A percentile compares a stretch with the other conserved stretches of the same genome.
Conservation (phyloP, 2,113 vertebrate genomes). For the Pao palembangensis region DNA sequence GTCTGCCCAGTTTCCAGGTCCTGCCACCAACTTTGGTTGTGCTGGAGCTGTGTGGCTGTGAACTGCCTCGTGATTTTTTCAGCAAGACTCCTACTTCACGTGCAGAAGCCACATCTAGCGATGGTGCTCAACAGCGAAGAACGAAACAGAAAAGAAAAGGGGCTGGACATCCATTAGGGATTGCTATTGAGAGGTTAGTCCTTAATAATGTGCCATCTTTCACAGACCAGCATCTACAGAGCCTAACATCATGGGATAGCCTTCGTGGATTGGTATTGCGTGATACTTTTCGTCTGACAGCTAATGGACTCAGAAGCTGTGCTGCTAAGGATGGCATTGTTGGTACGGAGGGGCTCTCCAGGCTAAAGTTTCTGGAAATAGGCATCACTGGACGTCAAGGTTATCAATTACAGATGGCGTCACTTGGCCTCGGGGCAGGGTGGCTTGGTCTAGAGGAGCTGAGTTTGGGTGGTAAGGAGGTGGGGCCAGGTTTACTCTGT, state of each 20-base stretch:
- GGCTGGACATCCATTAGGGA: constrained; percentile 18
- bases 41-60: constrained; percentile 73
- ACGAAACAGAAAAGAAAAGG: constrained; percentile 28
- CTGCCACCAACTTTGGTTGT: constrained; percentile 69
- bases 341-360: constrained; percentile 62
- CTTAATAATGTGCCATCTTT: constrained; percentile 77
- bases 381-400: constrained; percentile 64
- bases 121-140: constrained; percentile 19
- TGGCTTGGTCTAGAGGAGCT: constrained; percentile 74
- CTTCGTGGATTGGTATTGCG: constrained; percentile 67
- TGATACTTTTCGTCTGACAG: constrained; percentile 72
- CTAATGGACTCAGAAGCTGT: constrained; percentile 68
- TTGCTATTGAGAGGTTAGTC: constrained; percentile 65
- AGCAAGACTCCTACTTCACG: constrained; percentile 41
- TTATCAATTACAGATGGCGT: constrained; percentile 73
- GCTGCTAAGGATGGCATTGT: constrained; percentile 60
- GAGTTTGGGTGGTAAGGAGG: constrained; percentile 74
- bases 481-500: constrained; percentile 70
- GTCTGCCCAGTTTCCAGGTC: constrained; percentile 62
- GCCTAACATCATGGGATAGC: constrained; percentile 67
- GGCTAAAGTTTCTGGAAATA: constrained; percentile 72
- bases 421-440: constrained; percentile 72
- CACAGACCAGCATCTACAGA: constrained; percentile 74
- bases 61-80: constrained; percentile 72
- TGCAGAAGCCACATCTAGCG: constrained; percentile 48